Evolutionary conservation across 2,113 vertebrate species (phyloP), one percentile per base, ranked within the genome.

Genomic region (Passer domesticus): DNA sequence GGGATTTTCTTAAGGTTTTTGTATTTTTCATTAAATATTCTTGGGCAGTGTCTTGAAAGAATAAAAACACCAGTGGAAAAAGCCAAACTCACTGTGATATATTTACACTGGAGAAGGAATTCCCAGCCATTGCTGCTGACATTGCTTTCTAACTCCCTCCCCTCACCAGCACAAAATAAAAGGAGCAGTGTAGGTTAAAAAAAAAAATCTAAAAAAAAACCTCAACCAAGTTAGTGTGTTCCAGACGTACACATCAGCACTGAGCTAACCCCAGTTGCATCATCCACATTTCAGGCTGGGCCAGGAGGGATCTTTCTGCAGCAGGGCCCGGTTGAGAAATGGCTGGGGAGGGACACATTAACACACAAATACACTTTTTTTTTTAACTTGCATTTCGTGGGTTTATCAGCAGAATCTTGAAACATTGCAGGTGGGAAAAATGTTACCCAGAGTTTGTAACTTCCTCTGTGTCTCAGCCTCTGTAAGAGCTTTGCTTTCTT

Each of bases 261-360:
- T 97, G 96, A 97, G 92, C 95, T 97, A 95, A 96, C 79, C 94
- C 88, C 92, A 80, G 92, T 96, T 96, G 95, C 94, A 97, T 97
- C 95, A 96, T 97, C 96, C 94, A 88, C 68, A 49, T 94, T 86
- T 91, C 93, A 95, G 91, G 79, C 93, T 92, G 90, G 92, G 90
- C 93, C 88, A 35, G 83, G 68, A 95, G 90, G 93, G 94, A 95
- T 95, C 44, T 93, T 84, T 94, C 24, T 89, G 93, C 73, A 55
- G 94, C 86, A 75, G 31, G 64, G 68, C 60, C 66, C 0, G 7
- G 25, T 60, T 76, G 3, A 96, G 73, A 58, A 96, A 92, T 83
- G 50, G 85, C 73, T 1, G 11, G 73, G 83, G 67, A 94, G 96
- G 93, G 94, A 93, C 84, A 52, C 41, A 60, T 96, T 83, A 93